Conservation (phyloP, 2,888 invertebrate genomes). For the Hemaris fuciformis region DNA sequence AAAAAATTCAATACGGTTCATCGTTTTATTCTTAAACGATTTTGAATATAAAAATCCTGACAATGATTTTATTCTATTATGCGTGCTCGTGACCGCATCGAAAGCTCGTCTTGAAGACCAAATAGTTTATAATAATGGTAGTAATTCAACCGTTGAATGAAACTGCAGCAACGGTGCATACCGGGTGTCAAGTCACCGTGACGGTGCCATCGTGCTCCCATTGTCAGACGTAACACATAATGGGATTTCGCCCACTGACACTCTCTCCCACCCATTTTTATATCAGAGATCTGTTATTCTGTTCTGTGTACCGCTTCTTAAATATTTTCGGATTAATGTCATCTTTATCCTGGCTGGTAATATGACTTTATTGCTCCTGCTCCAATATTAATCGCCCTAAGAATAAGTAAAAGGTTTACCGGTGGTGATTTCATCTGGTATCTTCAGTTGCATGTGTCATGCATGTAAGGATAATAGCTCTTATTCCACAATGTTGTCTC, state of each 20-base stretch:
- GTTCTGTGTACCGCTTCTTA: background rate
- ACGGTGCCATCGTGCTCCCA: constrained; percentile 14
- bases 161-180: constrained; percentile 9
- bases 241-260: constrained; percentile 10
- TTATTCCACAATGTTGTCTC: no score
- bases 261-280: constrained; percentile 12
- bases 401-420: no score
- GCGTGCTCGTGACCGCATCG: background rate
- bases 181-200: constrained; percentile 17
- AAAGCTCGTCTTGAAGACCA: background rate
- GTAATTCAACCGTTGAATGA: constrained; percentile 12
- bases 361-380: no score
- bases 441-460: no score
- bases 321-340: background rate
- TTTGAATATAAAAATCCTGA: background rate
- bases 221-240: constrained; percentile 10
- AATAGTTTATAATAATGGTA: background rate
- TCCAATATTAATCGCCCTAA: no score
- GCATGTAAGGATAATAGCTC: no score
- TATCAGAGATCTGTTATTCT: background rate
- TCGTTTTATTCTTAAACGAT: no score
- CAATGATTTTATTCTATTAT: background rate
- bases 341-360: background rate
- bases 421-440: no score
- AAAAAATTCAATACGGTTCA: no score